Base-by-base conservation (phyloP, 2,888 invertebrate species). In the Dynastes hyllus region DNA sequence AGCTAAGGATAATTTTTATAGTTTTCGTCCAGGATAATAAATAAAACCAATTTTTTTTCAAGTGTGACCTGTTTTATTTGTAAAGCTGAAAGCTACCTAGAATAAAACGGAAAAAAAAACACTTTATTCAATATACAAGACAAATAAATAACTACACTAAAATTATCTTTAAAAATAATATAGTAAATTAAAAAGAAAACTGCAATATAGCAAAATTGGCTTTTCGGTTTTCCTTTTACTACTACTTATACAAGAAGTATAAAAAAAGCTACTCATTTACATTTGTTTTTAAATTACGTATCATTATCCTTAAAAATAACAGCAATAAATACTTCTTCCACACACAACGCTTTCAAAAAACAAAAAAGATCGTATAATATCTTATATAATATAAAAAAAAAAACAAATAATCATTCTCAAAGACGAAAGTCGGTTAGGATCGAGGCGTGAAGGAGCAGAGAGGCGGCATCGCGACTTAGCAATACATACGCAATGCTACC, bases 231-330 rank as follows among this genome's bases (percentile, higher is more conserved):
- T 58, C 55, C 13, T n/a, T 45, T 45, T 22, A 58, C 3, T 58
- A 22, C 22, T 22, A 22, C 22, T 22, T 22, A 22, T 22, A 22
- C 22, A 8, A 58, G 27, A 16, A 58, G 55, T 58, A 58, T 58
- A 58, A 58, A 58, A 58, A 45, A 58, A 58, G 8, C 55, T 58
- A 58, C 55, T 58, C 8, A 22, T 22, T 16, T 58, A 58, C 55
- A 58, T 58, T 45, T 45, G 4, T 32, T 37, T 37, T 37, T 37
- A 37, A 37, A 37, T 37, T 45, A 45, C 45, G 45, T 45, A 45
- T 45, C 9, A 11, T 45, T 45, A 45, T 8, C 2, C 45, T 11
- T 45, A 45, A 45, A 45, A 45, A 45, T 45, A 8, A 45, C 45
- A 37, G 37, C 37, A 45, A 45, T 45, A 45, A 45, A 45, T 45